Percentiles rank a stretch among this genome's conserved stretches.
phyloP scores from a whole-genome alignment of 2,797 vertebrate species.

The Manis pentadactyla region DNA sequence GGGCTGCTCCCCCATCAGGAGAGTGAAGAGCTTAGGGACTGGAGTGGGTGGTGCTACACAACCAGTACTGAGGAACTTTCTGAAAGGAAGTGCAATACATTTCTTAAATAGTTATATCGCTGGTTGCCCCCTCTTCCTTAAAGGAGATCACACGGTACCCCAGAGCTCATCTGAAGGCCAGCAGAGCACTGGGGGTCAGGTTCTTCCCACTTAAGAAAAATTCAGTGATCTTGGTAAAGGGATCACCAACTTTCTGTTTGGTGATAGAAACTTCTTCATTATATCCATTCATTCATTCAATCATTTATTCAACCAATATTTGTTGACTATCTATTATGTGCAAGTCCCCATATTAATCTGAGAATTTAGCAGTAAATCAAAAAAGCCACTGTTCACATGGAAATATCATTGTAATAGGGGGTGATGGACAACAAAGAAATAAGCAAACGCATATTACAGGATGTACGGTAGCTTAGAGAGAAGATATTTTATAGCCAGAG shows the following conservation, averaged over 20 bases:
- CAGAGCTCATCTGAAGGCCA: neutral
- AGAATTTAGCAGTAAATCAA: conserved; percentile 13
- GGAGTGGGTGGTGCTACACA: accelerated
- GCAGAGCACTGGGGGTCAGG: neutral
- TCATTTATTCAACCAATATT: neutral
- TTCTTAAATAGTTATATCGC: neutral
- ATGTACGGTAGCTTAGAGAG: neutral
- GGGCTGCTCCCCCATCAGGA: too few relatives aligned
- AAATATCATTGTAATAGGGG: neutral
- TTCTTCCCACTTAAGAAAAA: neutral
- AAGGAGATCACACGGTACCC: neutral
- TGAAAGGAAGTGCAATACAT: neutral
- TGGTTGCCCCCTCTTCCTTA: neutral
- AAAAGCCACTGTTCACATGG: neutral
- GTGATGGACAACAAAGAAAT: neutral
- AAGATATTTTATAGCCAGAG: neutral
- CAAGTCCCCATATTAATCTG: neutral
- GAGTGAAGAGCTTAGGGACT: neutral
- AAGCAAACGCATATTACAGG: neutral
- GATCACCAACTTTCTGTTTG: neutral
- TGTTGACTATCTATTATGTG: neutral
- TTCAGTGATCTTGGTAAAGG: neutral
- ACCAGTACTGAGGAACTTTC: neutral
- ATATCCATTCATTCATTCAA: neutral
- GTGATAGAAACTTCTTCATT: neutral